Percentiles rank a stretch among this genome's conserved stretches.
Conservation (phyloP, 2,888 invertebrate genomes). For the Globia sparganii region DNA sequence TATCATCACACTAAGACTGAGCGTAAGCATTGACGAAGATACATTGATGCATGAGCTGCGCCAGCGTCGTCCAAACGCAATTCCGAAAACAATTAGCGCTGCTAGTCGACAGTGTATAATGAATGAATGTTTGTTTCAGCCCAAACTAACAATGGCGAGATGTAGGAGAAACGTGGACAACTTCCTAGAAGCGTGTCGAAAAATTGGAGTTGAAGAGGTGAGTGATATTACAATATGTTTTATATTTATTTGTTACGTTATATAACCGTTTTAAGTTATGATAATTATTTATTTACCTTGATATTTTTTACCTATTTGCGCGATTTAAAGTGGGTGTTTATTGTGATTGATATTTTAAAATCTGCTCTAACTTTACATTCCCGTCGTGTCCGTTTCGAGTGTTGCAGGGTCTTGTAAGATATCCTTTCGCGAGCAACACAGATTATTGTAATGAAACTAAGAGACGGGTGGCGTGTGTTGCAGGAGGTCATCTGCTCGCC, state of each 20-base stretch:
- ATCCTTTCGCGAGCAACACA: conserved; percentile 81
- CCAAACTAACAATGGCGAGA: conserved; percentile 98
- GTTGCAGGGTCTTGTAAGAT: conserved; percentile 85
- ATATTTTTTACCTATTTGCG: not conserved
- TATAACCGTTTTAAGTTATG: not conserved
- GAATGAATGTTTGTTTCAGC: conserved; percentile 88
- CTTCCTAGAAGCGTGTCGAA: conserved; percentile 97
- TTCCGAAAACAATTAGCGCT: not conserved
- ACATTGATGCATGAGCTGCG: too few species aligned
- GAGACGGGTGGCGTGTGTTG: conserved; percentile 91
- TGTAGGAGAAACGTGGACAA: conserved; percentile 98
- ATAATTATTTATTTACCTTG: not conserved
- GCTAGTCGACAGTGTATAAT: not conserved
- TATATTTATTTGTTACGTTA: not conserved
- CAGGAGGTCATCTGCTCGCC: conserved; percentile 92
- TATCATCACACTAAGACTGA: too few species aligned
- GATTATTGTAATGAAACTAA: conserved; percentile 78
- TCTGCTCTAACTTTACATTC: conserved; percentile 22
- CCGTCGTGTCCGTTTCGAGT: conserved; percentile 74
- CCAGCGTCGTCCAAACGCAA: too few species aligned
- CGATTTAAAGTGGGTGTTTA: conserved; percentile 16
- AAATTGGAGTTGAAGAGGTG: conserved; percentile 98
- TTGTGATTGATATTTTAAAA: conserved; percentile 29
- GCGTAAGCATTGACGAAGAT: not conserved
- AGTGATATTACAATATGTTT: conserved; percentile 74